These are phyloP conservation scores for Hassar affinis DNA, from an alignment of 2,113 vertebrate genomes.

Conservation along the genomic window DNA sequence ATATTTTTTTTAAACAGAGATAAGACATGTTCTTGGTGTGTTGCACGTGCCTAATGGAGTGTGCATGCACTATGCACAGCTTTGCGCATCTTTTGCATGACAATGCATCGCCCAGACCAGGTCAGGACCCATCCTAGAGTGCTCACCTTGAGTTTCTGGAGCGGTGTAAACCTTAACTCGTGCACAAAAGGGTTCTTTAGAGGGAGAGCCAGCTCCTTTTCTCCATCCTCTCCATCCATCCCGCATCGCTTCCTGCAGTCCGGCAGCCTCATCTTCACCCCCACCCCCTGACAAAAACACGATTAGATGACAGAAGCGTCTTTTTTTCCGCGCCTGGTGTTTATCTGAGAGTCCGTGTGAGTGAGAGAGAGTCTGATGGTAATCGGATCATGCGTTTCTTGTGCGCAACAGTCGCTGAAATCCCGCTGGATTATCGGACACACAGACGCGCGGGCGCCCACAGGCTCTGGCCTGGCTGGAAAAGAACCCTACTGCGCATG, in stretches of 20 bases:
- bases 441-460: neutral
- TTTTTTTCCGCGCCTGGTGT: constrained; percentile 22
- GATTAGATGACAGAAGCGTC: neutral
- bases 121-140: neutral
- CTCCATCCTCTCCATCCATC: constrained; percentile 68
- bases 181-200: constrained; percentile 87
- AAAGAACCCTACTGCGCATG: neutral
- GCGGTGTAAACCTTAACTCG: constrained; percentile 77
- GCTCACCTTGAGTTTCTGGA: constrained; percentile 86
- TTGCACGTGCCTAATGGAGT: neutral
- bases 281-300: neutral
- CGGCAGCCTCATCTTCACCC: constrained; percentile 75
- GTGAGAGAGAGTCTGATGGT: constrained; percentile 65
- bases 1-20: too few relatives aligned
- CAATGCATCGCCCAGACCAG: neutral
- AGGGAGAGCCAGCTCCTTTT: constrained; percentile 78
- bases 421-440: constrained; percentile 40
- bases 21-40: too few relatives aligned
- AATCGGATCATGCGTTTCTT: constrained; percentile 63
- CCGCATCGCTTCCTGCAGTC: constrained; percentile 66
- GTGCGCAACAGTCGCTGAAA: constrained; percentile 60
- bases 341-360: constrained; percentile 61
- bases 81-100: neutral
- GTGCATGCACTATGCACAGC: neutral
- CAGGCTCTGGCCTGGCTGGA: neutral